Evolutionary conservation across 2,888 invertebrate species (phyloP).

Genomic region (Athripsodes cinereus): DNA sequence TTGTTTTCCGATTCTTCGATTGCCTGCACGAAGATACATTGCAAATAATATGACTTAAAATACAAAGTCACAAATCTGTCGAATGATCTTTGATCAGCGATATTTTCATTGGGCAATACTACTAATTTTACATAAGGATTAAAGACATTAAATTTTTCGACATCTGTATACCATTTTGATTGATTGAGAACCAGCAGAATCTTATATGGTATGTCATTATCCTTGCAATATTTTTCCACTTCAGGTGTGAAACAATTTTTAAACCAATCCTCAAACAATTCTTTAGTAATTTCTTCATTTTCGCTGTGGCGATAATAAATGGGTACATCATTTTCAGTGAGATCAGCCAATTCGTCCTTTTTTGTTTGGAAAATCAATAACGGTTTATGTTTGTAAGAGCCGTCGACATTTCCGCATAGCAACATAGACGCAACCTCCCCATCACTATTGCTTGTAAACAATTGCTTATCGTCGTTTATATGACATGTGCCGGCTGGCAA

Average conservation of each 20-base stretch:
- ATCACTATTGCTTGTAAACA: background rate
- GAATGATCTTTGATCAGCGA: background rate
- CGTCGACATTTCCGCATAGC: background rate
- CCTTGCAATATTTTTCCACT: background rate
- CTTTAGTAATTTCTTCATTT: background rate
- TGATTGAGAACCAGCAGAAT: background rate
- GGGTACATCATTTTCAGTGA: background rate
- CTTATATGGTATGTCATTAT: background rate
- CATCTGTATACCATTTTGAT: background rate
- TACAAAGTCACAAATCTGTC: background rate
- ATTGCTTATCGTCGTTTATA: background rate
- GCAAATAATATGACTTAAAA: background rate
- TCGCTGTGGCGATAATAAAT: background rate
- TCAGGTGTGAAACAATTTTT: background rate
- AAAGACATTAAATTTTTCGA: background rate
- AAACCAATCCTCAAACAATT: background rate
- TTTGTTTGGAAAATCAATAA: background rate
- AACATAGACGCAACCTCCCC: background rate
- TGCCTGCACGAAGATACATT: background rate
- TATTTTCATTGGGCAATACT: background rate
- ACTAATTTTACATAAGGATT: background rate
- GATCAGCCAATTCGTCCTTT: background rate
- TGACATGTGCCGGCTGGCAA: background rate
- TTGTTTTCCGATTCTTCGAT: background rate
- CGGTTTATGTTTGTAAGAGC: background rate